Evolutionary conservation across 2,113 vertebrate genomes (phyloP).

Genomic region (Tor tambroides): DNA sequence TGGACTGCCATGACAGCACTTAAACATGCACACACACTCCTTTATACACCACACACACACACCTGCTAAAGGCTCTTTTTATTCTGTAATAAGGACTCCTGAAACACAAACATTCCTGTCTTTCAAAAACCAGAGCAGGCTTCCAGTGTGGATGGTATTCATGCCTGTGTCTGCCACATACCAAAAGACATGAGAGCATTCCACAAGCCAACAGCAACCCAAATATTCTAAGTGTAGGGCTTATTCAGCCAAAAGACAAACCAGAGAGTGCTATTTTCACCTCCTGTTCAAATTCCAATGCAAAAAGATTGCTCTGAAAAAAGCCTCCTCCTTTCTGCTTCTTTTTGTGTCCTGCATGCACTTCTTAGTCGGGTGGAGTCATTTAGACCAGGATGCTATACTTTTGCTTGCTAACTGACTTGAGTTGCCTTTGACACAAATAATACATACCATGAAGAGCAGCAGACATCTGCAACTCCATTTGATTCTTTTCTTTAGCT

Average conservation of each 20-base stretch:
- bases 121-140: slow-evolving; percentile 5
- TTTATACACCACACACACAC: not conserved
- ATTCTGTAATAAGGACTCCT: not conserved
- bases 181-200: slow-evolving; percentile 63
- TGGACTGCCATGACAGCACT: not conserved
- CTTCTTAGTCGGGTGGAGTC: not conserved
- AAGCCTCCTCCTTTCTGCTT: not conserved
- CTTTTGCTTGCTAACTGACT: not conserved
- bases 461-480: slow-evolving; percentile 67
- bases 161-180: slow-evolving; percentile 64
- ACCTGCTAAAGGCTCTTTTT: slow-evolving; percentile 30
- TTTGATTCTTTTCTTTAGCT: slow-evolving; percentile 77
- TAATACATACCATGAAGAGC: slow-evolving; percentile 75
- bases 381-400: not conserved
- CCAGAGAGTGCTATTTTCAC: slow-evolving; percentile 69
- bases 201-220: slow-evolving; percentile 73
- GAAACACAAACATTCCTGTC: slow-evolving; percentile 11
- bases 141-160: slow-evolving; percentile 34
- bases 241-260: slow-evolving; percentile 63
- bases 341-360: not conserved
- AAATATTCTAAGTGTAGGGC: slow-evolving; percentile 72
- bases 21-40: not conserved
- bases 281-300: slow-evolving; percentile 53
- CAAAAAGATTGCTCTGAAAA: slow-evolving; percentile 53
- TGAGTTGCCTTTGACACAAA: not conserved